Percentiles rank a stretch among this genome's conserved stretches.
Evolutionary conservation across 1,140 invertebrate species (phyloP).

Genomic region (Melitaea cinxia): DNA sequence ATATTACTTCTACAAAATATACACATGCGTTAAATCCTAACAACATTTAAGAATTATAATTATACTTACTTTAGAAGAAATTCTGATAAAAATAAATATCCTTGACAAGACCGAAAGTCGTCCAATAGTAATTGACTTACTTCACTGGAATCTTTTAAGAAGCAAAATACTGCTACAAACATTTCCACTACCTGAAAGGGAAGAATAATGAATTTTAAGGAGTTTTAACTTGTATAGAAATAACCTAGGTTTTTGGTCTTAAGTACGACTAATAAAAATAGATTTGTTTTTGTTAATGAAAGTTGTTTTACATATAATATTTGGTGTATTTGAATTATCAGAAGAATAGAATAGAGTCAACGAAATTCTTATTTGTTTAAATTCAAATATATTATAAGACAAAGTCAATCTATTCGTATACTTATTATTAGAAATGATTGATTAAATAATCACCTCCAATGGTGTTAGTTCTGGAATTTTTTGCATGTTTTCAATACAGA

Average conservation of each 20-base stretch:
- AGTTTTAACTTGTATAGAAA: background rate
- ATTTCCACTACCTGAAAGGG: slow-evolving; percentile 93
- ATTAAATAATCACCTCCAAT: slow-evolving; percentile 84
- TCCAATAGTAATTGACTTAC: slow-evolving; percentile 96
- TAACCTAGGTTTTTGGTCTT: no score
- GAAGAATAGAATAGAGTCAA: no score
- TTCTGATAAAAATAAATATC: slow-evolving; percentile 96
- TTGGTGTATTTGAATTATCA: no score
- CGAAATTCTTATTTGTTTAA: no score
- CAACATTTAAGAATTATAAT: slow-evolving; percentile 17
- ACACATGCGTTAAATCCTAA: slow-evolving; percentile 1
- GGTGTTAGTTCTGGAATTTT: slow-evolving; percentile 94
- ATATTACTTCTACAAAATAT: slow-evolving; percentile 11
- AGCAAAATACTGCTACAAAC: slow-evolving; percentile 99
- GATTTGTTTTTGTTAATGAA: no score
- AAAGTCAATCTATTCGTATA: no score
- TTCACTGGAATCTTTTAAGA: slow-evolving; percentile 99
- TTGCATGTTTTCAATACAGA: slow-evolving; percentile 99
- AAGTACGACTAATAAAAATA: no score
- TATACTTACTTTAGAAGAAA: slow-evolving; percentile 95
- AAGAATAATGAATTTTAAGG: background rate
- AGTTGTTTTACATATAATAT: no score
- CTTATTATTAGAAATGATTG: no score
- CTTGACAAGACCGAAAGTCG: slow-evolving; percentile 96
- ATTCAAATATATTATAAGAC: no score